Percentiles rank a stretch among this genome's conserved stretches.
phyloP scores from a whole-genome alignment of 2,888 invertebrate species.

The Acanthosoma haemorrhoidale region DNA sequence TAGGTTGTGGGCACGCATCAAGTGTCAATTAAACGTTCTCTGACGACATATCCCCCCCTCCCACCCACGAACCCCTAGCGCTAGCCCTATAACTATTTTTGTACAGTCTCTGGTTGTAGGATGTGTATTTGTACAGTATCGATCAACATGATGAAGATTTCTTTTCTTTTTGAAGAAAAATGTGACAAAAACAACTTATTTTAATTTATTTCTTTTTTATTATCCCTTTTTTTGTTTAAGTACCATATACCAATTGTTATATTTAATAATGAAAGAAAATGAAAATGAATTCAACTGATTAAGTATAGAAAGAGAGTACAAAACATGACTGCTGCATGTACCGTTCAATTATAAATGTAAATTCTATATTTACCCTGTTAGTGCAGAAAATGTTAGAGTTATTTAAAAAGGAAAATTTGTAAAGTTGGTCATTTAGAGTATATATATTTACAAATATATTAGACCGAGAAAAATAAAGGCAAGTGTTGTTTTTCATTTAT shows the following conservation, averaged over 20 bases:
- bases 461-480: conserved; percentile 19
- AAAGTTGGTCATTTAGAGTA: conserved; percentile 26
- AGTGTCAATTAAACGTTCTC: conserved; percentile 36
- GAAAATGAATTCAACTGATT: conserved; percentile 9
- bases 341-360: conserved; percentile 26
- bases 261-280: conserved; percentile 16
- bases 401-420: conserved; percentile 23
- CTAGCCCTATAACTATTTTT: conserved; percentile 37
- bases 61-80: conserved; percentile 13
- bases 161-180: conserved; percentile 18
- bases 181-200: conserved; percentile 9
- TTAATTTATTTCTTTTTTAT: conserved; percentile 28
- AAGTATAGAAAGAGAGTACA: conserved; percentile 35
- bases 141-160: not conserved
- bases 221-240: conserved; percentile 14
- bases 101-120: conserved; percentile 38
- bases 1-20: conserved; percentile 33
- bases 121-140: conserved; percentile 39
- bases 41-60: conserved; percentile 34
- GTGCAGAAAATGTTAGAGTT: conserved; percentile 27
- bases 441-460: conserved; percentile 24
- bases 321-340: conserved; percentile 39
- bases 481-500: conserved; percentile 14
- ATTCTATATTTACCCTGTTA: conserved; percentile 32
- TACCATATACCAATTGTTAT: conserved; percentile 25